Percentiles rank a stretch among this genome's conserved stretches.
Conservation (phyloP, 2,797 vertebrate genomes). For the Brachymystax lenok region DNA sequence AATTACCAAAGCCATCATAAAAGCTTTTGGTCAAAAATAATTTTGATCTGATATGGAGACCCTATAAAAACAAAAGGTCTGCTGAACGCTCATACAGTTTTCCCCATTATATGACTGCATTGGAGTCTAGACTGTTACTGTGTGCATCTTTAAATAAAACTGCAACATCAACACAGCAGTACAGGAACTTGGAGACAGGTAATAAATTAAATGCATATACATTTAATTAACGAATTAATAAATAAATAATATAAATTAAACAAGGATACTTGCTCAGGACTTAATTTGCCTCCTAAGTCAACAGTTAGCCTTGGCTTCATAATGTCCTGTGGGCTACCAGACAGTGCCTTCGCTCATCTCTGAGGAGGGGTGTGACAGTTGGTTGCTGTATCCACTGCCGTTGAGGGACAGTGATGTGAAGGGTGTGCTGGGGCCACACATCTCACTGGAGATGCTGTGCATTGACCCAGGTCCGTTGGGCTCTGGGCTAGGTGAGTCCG, state of each 20-base stretch:
- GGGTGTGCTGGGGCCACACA: conserved; percentile 89
- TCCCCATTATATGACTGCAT: conserved; percentile 21
- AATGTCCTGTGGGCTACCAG: conserved; percentile 79
- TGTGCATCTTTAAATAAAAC: conserved; percentile 26
- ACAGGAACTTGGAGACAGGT: conserved; percentile 28
- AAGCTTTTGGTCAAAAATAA: not conserved
- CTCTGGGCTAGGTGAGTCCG: conserved; percentile 93
- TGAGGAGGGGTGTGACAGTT: conserved; percentile 89
- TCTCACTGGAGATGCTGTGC: conserved; percentile 90
- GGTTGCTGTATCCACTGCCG: conserved; percentile 88
- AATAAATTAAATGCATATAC: conserved; percentile 46
- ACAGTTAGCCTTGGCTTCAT: conserved; percentile 21
- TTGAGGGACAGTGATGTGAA: conserved; percentile 86
- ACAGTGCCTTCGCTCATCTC: conserved; percentile 94
- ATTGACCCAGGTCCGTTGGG: conserved; percentile 85
- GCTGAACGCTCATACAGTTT: not conserved
- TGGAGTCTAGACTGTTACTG: not conserved
- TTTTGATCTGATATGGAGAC: conserved; percentile 1
- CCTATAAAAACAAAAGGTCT: not conserved
- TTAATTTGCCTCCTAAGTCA: conserved; percentile 49
- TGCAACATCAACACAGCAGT: conserved; percentile 34
- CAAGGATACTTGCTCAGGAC: conserved; percentile 10
- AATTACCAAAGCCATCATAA: not conserved
- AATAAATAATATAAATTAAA: conserved; percentile 35
- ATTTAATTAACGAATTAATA: conserved; percentile 51